A percentile compares a stretch with the other conserved stretches of the same genome.
These are phyloP conservation scores for Lepidurus apus DNA, from an alignment of 1,140 invertebrate genomes.

Conservation along the genomic window DNA sequence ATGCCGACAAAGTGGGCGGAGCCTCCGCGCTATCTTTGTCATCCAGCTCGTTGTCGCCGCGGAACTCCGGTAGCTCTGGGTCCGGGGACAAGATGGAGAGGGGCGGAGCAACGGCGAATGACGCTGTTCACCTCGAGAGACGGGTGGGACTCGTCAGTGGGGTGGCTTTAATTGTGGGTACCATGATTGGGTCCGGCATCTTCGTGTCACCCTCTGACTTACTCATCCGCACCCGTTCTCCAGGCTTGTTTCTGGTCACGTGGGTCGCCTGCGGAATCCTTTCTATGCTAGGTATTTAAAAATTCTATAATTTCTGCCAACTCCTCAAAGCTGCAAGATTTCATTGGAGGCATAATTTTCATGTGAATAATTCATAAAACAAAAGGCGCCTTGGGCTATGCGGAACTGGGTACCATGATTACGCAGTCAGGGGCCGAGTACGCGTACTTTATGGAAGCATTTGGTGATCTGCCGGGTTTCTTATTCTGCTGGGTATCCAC, in stretches of 20 bases:
- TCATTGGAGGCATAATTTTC: no score
- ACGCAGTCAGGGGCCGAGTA: slow-evolving; percentile 89
- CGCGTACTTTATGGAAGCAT: slow-evolving; percentile 56
- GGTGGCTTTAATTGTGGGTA: slow-evolving; percentile 94
- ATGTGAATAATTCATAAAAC: not conserved
- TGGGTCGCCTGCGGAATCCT: slow-evolving; percentile 89
- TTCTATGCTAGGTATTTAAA: slow-evolving; percentile 71
- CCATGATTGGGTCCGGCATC: slow-evolving; percentile 81
- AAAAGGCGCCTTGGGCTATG: slow-evolving; percentile 80
- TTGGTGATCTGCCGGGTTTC: slow-evolving; percentile 81
- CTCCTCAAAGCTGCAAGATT: not conserved
- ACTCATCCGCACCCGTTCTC: slow-evolving; percentile 78
- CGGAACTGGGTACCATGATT: slow-evolving; percentile 88
- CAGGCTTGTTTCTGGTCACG: slow-evolving; percentile 82
- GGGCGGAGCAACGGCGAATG: slow-evolving; percentile 81
- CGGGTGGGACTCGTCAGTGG: slow-evolving; percentile 93
- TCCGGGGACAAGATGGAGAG: slow-evolving; percentile 64
- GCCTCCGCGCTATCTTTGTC: not conserved
- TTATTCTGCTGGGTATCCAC: slow-evolving; percentile 88
- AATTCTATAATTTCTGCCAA: not conserved
- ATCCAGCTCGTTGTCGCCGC: slow-evolving; percentile 3
- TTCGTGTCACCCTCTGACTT: slow-evolving; percentile 88
- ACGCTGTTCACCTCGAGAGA: slow-evolving; percentile 95
- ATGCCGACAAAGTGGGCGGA: not conserved
- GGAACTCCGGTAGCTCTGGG: slow-evolving; percentile 4